A percentile compares a stretch with the other conserved stretches of the same genome.
Conservation (phyloP, 2,888 invertebrate genomes). For the Biston stratarius region DNA sequence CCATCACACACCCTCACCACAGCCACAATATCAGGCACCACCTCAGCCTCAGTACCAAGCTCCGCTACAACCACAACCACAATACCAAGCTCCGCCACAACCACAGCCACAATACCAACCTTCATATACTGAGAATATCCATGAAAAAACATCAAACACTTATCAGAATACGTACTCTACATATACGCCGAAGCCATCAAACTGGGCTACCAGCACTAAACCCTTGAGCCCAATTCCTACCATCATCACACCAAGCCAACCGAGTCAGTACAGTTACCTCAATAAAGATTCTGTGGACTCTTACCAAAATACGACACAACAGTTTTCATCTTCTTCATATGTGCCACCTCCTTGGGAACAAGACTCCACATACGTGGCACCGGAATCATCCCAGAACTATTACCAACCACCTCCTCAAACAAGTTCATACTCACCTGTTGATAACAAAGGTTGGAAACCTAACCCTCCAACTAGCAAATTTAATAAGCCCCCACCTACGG, state of each 20-base stretch:
- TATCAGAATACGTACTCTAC: slow-evolving; percentile 51
- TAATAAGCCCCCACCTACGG: slow-evolving; percentile 69
- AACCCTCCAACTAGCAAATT: slow-evolving; percentile 64
- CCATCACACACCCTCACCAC: slow-evolving; percentile 45
- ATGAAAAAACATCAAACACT: slow-evolving; percentile 58
- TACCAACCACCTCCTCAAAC: slow-evolving; percentile 66
- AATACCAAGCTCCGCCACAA: slow-evolving; percentile 50
- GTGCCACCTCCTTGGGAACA: slow-evolving; percentile 84
- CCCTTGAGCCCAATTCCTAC: slow-evolving; percentile 50
- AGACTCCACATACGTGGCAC: slow-evolving; percentile 67
- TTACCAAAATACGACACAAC: slow-evolving; percentile 71
- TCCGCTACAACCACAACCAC: slow-evolving; percentile 40
- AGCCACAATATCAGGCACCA: slow-evolving; percentile 47
- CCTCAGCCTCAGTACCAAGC: slow-evolving; percentile 56
- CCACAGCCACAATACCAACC: slow-evolving; percentile 51
- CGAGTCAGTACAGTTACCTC: slow-evolving; percentile 64
- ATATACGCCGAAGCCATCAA: slow-evolving; percentile 69
- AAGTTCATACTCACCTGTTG: slow-evolving; percentile 52
- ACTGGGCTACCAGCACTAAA: slow-evolving; percentile 57
- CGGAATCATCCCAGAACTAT: slow-evolving; percentile 64
- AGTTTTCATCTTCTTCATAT: slow-evolving; percentile 74
- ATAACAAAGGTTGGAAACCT: slow-evolving; percentile 66
- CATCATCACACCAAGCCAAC: slow-evolving; percentile 50
- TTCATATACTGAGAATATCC: slow-evolving; percentile 61
- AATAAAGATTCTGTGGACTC: slow-evolving; percentile 64